Percentiles rank a stretch among this genome's conserved stretches.
Conservation (phyloP, 1,140 invertebrate genomes). For the Zaprionus ghesquierei region DNA sequence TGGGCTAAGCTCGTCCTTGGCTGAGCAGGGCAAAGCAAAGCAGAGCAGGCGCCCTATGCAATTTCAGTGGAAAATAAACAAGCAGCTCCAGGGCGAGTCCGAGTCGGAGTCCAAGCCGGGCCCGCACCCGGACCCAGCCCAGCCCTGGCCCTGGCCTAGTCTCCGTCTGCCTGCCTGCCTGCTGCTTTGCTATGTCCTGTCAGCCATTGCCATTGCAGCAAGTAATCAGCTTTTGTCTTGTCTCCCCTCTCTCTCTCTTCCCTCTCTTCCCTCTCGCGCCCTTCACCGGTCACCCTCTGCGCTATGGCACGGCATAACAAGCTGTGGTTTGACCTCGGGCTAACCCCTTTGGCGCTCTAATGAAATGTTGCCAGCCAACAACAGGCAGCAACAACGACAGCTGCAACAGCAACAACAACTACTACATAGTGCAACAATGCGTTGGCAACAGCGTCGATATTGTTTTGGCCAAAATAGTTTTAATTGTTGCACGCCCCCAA, state of each 20-base stretch:
- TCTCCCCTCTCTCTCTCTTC: slow-evolving; percentile 8
- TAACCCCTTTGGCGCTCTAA: slow-evolving; percentile 57
- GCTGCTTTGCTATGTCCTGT: slow-evolving; percentile 53
- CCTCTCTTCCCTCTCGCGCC: background rate
- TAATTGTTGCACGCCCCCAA: slow-evolving; percentile 58
- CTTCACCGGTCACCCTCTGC: background rate
- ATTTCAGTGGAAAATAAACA: slow-evolving; percentile 59
- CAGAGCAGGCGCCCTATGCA: slow-evolving; percentile 59
- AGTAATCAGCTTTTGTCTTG: slow-evolving; percentile 73
- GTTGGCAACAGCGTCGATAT: slow-evolving; percentile 69
- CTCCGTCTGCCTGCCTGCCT: background rate
- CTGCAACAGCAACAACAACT: slow-evolving; percentile 26
- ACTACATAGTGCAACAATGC: slow-evolving; percentile 40
- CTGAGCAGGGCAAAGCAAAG: slow-evolving; percentile 36
- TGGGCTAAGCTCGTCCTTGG: slow-evolving; percentile 49
- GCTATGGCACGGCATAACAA: slow-evolving; percentile 10
- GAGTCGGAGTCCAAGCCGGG: slow-evolving; percentile 18
- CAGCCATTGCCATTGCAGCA: slow-evolving; percentile 61
- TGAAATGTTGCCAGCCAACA: slow-evolving; percentile 65
- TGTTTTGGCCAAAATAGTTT: slow-evolving; percentile 78
- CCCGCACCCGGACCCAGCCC: background rate
- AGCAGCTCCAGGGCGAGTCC: slow-evolving; percentile 35
- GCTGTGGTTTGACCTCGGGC: slow-evolving; percentile 68
- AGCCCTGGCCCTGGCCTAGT: slow-evolving; percentile 29
- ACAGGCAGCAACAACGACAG: slow-evolving; percentile 32